Evolutionary conservation across 2,888 invertebrate species (phyloP).

Genomic region (Plagodis dolabraria): DNA sequence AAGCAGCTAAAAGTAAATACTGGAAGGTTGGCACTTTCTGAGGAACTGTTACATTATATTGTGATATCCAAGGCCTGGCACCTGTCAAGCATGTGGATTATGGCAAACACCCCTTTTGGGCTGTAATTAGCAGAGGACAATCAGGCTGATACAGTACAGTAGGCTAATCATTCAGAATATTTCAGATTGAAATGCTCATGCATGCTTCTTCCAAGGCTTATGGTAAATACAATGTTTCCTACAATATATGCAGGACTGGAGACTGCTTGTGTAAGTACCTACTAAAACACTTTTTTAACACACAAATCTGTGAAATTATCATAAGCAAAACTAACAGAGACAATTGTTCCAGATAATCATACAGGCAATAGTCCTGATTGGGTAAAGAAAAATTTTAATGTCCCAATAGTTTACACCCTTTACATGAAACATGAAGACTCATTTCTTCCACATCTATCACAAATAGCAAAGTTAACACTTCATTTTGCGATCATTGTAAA

Average conservation of each 20-base stretch:
- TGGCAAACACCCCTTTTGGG: too few relatives aligned
- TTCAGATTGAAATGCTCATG: constrained; percentile 65
- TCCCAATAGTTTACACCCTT: constrained; percentile 69
- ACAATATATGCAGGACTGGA: constrained; percentile 58
- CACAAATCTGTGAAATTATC: too few relatives aligned
- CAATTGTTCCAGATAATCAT: constrained; percentile 57
- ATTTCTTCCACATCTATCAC: constrained; percentile 47
- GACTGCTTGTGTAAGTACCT: constrained; percentile 61
- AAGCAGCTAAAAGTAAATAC: too few relatives aligned
- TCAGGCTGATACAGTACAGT: too few relatives aligned
- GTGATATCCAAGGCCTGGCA: too few relatives aligned
- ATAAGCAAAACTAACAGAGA: too few relatives aligned
- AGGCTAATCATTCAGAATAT: constrained; percentile 6
- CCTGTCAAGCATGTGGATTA: too few relatives aligned
- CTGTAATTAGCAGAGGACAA: too few relatives aligned
- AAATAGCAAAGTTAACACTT: constrained; percentile 51
- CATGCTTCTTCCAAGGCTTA: constrained; percentile 50
- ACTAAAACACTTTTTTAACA: not conserved
- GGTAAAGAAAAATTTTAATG: constrained; percentile 70
- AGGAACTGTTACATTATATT: too few relatives aligned
- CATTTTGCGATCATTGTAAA: constrained; percentile 58
- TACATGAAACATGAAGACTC: constrained; percentile 54
- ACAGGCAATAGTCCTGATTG: constrained; percentile 73
- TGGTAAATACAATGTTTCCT: constrained; percentile 51
- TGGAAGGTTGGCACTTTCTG: too few relatives aligned